These are phyloP conservation scores for Callimorpha dominula DNA, from an alignment of 2,888 invertebrate species.

Conservation along the genomic window DNA sequence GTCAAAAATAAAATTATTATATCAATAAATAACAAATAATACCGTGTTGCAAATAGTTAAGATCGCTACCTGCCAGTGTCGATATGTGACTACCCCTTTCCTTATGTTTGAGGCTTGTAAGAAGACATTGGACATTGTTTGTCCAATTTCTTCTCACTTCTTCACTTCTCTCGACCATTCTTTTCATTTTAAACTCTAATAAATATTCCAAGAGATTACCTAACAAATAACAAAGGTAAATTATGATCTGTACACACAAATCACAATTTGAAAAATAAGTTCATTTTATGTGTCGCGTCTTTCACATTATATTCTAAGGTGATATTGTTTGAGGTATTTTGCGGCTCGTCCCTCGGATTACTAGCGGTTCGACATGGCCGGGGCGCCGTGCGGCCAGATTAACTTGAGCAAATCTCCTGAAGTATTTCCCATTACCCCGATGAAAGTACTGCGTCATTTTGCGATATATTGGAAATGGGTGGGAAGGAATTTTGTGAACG, in stretches of 20 bases:
- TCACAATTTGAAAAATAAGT: too few relatives aligned
- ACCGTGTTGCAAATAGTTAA: too few relatives aligned
- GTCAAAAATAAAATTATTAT: too few relatives aligned
- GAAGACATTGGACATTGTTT: too few relatives aligned
- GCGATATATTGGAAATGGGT: slow-evolving; percentile 12
- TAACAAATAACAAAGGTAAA: neutral
- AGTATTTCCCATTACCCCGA: slow-evolving; percentile 43
- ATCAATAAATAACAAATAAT: too few relatives aligned
- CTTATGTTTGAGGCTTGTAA: too few relatives aligned
- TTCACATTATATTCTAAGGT: slow-evolving; percentile 8
- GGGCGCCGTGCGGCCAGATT: slow-evolving; percentile 30
- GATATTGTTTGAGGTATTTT: slow-evolving; percentile 33
- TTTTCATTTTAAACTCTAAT: too few relatives aligned
- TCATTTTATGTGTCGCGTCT: slow-evolving; percentile 16
- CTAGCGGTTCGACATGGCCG: slow-evolving; percentile 28
- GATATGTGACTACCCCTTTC: too few relatives aligned
- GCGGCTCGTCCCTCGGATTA: slow-evolving; percentile 35
- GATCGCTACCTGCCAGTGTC: too few relatives aligned
- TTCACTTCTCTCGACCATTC: too few relatives aligned
- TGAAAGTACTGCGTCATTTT: slow-evolving; percentile 17
- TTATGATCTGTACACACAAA: neutral
- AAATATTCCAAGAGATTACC: neutral
- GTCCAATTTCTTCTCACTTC: too few relatives aligned
- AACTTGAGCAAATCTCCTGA: slow-evolving; percentile 35
- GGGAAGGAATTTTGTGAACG: slow-evolving; percentile 9